These are phyloP conservation scores for Saimiri boliviensis DNA, from an alignment of 2,113 vertebrate species.

Conservation along the genomic window DNA sequence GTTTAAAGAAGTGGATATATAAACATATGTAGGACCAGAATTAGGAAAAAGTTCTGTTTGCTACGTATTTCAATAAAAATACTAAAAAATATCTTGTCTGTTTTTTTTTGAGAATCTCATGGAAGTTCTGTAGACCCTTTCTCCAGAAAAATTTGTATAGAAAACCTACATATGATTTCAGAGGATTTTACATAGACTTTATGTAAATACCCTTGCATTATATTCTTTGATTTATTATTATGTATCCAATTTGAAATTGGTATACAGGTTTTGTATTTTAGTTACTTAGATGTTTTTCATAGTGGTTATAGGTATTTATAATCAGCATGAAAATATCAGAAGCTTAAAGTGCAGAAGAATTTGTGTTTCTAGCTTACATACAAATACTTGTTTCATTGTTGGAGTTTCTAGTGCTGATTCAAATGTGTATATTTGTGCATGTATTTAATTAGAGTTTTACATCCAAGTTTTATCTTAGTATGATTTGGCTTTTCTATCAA, in stretches of 20 bases:
- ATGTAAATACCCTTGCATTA: not conserved
- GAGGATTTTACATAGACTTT: not conserved
- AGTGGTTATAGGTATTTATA: not conserved
- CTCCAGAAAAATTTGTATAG: not conserved
- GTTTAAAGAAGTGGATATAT: not conserved
- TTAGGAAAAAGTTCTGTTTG: not conserved
- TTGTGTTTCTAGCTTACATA: not conserved
- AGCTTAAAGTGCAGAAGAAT: not conserved
- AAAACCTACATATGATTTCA: not conserved
- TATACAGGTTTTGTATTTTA: not conserved
- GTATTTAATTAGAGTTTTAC: not conserved
- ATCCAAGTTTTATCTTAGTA: not conserved
- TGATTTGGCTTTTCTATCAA: not conserved
- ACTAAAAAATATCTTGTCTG: not conserved
- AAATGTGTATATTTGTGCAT: not conserved
- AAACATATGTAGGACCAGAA: not conserved
- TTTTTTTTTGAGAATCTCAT: slow-evolving; percentile 34
- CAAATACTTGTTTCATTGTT: not conserved
- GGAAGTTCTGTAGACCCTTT: not conserved
- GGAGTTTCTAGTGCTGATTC: not conserved
- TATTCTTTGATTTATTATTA: not conserved
- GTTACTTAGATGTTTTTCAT: not conserved
- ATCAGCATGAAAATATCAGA: not conserved
- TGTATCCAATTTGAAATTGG: slow-evolving; percentile 22
- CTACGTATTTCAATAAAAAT: not conserved